Evolutionary conservation across 2,797 vertebrate species (phyloP), one percentile per base, ranked within the genome.

Genomic region (Hemibagrus guttatus): DNA sequence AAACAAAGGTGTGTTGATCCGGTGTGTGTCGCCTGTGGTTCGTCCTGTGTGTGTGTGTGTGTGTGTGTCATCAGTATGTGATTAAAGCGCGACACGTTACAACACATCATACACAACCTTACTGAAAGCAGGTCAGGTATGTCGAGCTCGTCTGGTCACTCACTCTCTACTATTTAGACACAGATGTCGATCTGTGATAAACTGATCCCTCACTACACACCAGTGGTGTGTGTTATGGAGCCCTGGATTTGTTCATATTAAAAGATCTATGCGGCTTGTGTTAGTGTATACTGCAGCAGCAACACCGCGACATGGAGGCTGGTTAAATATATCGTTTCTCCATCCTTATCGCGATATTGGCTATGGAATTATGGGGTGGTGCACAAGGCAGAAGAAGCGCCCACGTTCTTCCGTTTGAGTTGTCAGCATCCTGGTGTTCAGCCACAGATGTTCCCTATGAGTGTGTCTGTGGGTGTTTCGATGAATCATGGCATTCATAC

Each of bases 251-350:
- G 80, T 66, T 66, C 2, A 59, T 6, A 39, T n/a, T 1, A n/a
- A 11, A 12, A 3, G 11, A 79, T 23, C 5, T 39, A 5, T 52
- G 72, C 26, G 46, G 26, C 42, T 7, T 56, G 76, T 81, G 61
- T 17, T 81, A 19, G 28, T 35, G 75, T 58, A n/a, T n/a, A 68
- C 80, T 82, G 63, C 80, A 82, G 80, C 42, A 21, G 59, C 6
- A 28, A 21, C 17, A 68, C 80, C 52, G 58, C 46, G 46, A 68
- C 61, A 11, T 61, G 31, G 39, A 59, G 42, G 69, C 11, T 42
- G 59, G 59, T 26, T 23, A 26, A 79, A 79, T 79, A 23, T 6
- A 79, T 39, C 19, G 19, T n/a, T 16, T 80, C 58, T 23, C 23
- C 39, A 23, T 26, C 1, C 58, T 61, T 8, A 42, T 80, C 35